These are phyloP conservation scores for Mareca strepera DNA, from an alignment of 2,797 vertebrate species.

Conservation along the genomic window DNA sequence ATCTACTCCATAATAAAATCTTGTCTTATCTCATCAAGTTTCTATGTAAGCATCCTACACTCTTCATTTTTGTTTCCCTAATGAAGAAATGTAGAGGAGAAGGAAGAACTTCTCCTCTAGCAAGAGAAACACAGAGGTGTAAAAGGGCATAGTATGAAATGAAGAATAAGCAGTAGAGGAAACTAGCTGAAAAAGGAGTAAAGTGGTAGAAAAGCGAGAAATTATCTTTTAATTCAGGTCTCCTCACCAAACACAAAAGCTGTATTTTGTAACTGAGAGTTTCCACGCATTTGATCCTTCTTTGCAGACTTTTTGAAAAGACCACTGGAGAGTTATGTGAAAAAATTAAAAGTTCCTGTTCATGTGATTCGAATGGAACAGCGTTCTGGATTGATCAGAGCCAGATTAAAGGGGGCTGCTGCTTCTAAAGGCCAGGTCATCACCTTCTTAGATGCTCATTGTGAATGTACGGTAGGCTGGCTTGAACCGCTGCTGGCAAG, in stretches of 20 bases:
- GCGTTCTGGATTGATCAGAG: conserved; percentile 95
- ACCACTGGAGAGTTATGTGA: conserved; percentile 93
- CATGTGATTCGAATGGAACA: conserved; percentile 97
- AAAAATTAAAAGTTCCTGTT: conserved; percentile 91
- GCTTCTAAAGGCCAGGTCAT: conserved; percentile 97
- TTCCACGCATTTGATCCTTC: background rate
- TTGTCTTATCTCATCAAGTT: background rate
- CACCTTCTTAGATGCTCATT: conserved; percentile 98
- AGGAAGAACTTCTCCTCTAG: background rate
- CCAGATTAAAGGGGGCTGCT: conserved; percentile 95
- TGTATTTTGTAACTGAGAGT: background rate
- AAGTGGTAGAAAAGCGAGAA: background rate
- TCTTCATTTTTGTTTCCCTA: background rate
- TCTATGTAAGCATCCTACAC: background rate
- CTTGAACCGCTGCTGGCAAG: conserved; percentile 94
- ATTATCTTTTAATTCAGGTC: background rate
- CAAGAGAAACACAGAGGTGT: background rate
- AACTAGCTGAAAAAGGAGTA: background rate
- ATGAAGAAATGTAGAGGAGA: background rate
- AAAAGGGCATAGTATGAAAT: background rate
- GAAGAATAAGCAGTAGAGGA: background rate
- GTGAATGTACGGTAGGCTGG: conserved; percentile 97
- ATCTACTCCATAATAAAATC: background rate
- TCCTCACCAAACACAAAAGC: background rate
- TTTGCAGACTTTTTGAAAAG: conserved; percentile 94